Conservation (phyloP, 2,797 vertebrate genomes). For the Melanotaenia parkinsoni region DNA sequence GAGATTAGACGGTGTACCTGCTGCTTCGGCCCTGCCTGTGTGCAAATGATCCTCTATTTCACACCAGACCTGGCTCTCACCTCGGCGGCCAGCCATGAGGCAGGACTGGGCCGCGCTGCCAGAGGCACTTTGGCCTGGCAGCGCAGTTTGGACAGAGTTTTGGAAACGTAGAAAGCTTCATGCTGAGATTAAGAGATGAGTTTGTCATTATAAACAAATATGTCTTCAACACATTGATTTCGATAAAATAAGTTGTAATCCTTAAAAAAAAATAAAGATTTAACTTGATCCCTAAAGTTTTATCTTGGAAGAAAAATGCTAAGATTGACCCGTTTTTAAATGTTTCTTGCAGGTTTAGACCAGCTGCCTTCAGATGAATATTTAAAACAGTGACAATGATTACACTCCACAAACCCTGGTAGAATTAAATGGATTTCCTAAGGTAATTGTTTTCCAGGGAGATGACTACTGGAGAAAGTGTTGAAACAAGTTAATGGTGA, state of each 20-base stretch:
- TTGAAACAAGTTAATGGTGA: conserved; percentile 10
- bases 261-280: neutral
- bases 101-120: conserved; percentile 1
- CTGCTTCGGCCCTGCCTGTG: conserved; percentile 22
- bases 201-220: neutral
- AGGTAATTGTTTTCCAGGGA: conserved; percentile 13
- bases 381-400: neutral
- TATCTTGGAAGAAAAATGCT: too few relatives aligned
- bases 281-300: too few relatives aligned
- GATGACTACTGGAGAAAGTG: conserved; percentile 1
- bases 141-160: neutral
- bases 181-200: neutral
- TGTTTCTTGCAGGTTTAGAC: neutral
- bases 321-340: neutral
- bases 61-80: conserved; percentile 40
- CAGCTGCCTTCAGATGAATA: neutral
- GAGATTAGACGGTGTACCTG: conserved; percentile 43
- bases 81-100: conserved; percentile 31
- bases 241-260: neutral
- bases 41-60: conserved; percentile 42
- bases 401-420: neutral
- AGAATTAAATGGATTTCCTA: neutral
- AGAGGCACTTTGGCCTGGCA: conserved; percentile 13
- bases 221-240: neutral
- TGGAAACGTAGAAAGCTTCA: neutral